Percentiles rank a stretch among this genome's conserved stretches.
These are phyloP conservation scores for Nephrotoma flavescens DNA, from an alignment of 2,888 invertebrate species.

Conservation along the genomic window DNA sequence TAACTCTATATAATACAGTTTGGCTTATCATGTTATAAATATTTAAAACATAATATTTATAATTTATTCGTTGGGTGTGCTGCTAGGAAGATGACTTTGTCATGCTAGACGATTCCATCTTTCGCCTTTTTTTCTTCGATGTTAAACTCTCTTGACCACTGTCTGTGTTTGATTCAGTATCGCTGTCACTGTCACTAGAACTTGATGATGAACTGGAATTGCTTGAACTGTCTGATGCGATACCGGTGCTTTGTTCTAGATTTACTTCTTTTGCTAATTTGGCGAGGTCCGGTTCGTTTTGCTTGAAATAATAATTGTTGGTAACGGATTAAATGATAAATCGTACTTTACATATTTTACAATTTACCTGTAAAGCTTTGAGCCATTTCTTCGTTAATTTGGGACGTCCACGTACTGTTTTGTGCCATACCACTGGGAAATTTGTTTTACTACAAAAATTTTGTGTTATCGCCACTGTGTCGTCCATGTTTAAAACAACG, in stretches of 20 bases:
- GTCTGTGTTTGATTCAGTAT: conserved; percentile 43
- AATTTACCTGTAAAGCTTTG: conserved; percentile 37
- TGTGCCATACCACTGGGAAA: conserved; percentile 97
- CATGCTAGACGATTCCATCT: conserved; percentile 20
- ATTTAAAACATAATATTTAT: background rate
- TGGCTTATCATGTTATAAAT: conserved; percentile 3
- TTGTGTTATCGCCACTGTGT: conserved; percentile 94
- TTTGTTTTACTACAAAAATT: conserved; percentile 94
- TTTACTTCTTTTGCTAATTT: conserved; percentile 71
- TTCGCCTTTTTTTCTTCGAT: conserved; percentile 64
- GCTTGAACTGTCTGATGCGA: conserved; percentile 89
- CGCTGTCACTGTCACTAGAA: conserved; percentile 42
- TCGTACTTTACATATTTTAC: background rate
- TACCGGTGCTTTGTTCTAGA: conserved; percentile 69
- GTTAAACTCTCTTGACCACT: conserved; percentile 83
- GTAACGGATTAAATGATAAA: background rate
- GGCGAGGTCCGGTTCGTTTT: conserved; percentile 64
- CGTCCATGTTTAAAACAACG: conserved; percentile 92
- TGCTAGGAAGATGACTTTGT: background rate
- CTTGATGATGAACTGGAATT: conserved; percentile 59
- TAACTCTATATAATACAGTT: conserved; percentile 1
- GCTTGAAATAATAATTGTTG: conserved; percentile 21
- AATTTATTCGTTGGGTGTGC: background rate
- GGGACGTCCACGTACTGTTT: conserved; percentile 88
- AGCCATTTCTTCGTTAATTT: conserved; percentile 92